phyloP scores from a whole-genome alignment of 1,140 invertebrate genomes.

The Drosophila seguyi region DNA sequence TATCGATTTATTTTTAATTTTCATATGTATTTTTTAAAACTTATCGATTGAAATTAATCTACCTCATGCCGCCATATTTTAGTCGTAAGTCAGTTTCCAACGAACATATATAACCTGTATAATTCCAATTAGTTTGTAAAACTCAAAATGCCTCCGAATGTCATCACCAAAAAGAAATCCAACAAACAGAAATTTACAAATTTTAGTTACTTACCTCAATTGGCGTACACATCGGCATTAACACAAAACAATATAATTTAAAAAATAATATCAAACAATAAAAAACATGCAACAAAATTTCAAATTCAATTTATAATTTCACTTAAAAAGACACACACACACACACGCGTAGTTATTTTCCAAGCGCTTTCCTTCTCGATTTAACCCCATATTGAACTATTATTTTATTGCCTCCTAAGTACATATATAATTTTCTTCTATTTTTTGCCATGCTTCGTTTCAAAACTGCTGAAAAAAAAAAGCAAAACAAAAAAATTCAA shows the following conservation, averaged over 20 bases:
- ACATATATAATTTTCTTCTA: constrained; percentile 10
- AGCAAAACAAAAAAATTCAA: constrained; percentile 10
- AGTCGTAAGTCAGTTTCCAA: constrained; percentile 47
- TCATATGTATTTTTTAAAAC: constrained; percentile 44
- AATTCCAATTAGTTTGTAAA: constrained; percentile 42
- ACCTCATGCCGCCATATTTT: constrained; percentile 38
- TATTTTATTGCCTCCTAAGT: background rate
- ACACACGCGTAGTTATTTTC: constrained; percentile 23
- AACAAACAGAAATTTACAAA: constrained; percentile 22
- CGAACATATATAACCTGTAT: constrained; percentile 1
- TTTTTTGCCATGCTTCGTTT: constrained; percentile 26
- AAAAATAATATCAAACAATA: constrained; percentile 29
- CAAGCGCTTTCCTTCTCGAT: constrained; percentile 20
- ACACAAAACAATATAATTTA: constrained; percentile 3
- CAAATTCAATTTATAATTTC: constrained; percentile 26
- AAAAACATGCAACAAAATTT: constrained; percentile 36
- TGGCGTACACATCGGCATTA: constrained; percentile 47
- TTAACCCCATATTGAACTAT: background rate
- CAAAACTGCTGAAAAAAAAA: constrained; percentile 16
- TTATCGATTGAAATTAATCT: constrained; percentile 29
- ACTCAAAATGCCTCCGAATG: constrained; percentile 67
- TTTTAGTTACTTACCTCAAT: constrained; percentile 48
- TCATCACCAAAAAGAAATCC: constrained; percentile 22
- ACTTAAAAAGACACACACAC: constrained; percentile 14
- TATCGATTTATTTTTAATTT: constrained; percentile 38